Evolutionary conservation across 64 coral and sea anemone species (phyloP).

Genomic region (Trachythela sp.): DNA sequence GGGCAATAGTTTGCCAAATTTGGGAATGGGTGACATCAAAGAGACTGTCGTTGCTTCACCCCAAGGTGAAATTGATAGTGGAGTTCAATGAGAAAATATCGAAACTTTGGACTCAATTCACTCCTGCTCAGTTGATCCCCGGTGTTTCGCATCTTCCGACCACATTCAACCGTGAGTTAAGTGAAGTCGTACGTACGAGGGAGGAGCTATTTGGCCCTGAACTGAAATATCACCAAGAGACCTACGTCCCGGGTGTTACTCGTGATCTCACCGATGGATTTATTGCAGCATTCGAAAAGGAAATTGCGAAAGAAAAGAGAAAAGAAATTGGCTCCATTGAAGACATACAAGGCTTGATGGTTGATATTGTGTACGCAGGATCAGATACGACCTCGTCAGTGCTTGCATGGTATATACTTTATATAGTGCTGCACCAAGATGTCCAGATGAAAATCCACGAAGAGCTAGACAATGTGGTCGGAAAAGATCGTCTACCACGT

Average conservation of each 20-base stretch:
- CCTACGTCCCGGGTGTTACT: conserved; percentile 22
- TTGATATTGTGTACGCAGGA: conserved; percentile 52
- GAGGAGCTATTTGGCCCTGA: not conserved
- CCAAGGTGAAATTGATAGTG: not conserved
- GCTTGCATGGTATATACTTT: conserved; percentile 43
- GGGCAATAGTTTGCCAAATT: not conserved
- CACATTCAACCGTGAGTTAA: conserved; percentile 9
- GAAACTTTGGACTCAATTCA: not conserved
- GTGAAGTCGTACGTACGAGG: not conserved
- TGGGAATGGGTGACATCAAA: not conserved
- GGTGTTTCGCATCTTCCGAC: conserved; percentile 43
- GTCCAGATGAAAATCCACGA: conserved; percentile 36
- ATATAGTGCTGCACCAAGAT: conserved; percentile 42
- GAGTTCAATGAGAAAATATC: not conserved
- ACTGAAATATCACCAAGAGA: conserved; percentile 30
- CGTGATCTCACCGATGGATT: conserved; percentile 41
- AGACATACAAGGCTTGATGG: conserved; percentile 24
- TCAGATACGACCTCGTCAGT: conserved; percentile 27
- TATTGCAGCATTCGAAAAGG: conserved; percentile 26
- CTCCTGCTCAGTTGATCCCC: not conserved
- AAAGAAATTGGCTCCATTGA: conserved; percentile 25
- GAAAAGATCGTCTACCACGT: not conserved
- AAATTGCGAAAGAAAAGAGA: conserved; percentile 11
- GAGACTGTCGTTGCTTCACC: not conserved
- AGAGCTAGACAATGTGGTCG: conserved; percentile 46